Evolutionary conservation across 2,888 invertebrate species (phyloP).

Genomic region (Agriopis marginaria): DNA sequence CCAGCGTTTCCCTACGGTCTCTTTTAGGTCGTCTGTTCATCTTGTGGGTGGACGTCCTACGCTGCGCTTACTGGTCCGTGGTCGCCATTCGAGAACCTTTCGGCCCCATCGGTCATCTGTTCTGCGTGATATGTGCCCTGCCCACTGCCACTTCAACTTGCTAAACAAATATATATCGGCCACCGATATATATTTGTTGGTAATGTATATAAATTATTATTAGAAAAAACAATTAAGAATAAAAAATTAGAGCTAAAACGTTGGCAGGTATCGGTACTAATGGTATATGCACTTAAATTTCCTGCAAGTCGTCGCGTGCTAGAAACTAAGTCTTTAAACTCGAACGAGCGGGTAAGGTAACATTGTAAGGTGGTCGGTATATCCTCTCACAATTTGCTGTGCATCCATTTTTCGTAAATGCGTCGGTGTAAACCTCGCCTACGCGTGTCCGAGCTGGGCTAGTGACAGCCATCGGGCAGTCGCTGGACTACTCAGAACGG

Average conservation of each 20-base stretch:
- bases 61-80: no score
- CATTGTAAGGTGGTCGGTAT: conserved; percentile 29
- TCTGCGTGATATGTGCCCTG: no score
- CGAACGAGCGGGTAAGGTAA: conserved; percentile 10
- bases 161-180: no score
- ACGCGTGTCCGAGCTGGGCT: conserved; percentile 24
- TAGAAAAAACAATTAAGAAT: not conserved
- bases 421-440: conserved; percentile 37
- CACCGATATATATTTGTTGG: no score
- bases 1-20: no score
- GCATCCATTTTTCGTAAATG: conserved; percentile 38
- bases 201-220: not conserved
- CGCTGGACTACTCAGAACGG: conserved; percentile 27
- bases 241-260: not conserved
- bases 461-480: conserved; percentile 19
- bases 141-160: no score
- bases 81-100: no score
- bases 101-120: no score
- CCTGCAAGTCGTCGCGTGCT: conserved; percentile 6
- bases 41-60: no score
- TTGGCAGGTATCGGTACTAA: not conserved
- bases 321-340: not conserved
- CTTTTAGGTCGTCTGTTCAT: no score
- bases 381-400: conserved; percentile 34
- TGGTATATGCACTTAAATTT: not conserved